These are phyloP conservation scores for Python bivittatus DNA, from an alignment of 2,113 vertebrate genomes.

Conservation along the genomic window DNA sequence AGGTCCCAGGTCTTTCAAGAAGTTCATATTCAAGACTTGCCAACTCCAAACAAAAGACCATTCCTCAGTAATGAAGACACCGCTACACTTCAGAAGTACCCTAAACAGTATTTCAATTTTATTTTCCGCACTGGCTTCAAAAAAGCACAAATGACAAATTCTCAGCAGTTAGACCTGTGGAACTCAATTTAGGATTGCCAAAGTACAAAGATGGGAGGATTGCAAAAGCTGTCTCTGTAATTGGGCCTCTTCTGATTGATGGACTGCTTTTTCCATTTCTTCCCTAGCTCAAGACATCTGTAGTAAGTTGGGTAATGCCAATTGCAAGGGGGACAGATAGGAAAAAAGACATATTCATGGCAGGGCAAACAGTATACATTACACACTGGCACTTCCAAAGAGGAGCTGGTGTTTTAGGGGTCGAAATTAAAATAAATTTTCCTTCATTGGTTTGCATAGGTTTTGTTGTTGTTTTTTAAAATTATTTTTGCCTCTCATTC, in stretches of 20 bases:
- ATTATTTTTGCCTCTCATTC: not conserved
- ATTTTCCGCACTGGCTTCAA: not conserved
- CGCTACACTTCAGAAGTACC: not conserved
- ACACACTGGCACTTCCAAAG: not conserved
- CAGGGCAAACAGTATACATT: no score
- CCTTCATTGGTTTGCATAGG: not conserved
- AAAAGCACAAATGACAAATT: not conserved
- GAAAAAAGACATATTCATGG: not conserved
- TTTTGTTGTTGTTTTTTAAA: not conserved
- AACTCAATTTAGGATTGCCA: not conserved
- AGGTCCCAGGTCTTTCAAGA: not conserved
- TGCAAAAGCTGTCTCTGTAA: not conserved
- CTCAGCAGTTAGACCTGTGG: not conserved
- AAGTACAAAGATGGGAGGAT: not conserved
- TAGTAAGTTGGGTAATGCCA: not conserved
- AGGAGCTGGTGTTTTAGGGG: not conserved
- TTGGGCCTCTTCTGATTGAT: not conserved
- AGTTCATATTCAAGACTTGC: not conserved
- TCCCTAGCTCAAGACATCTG: not conserved
- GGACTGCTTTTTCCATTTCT: not conserved
- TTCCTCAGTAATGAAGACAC: not conserved
- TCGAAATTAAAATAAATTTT: not conserved
- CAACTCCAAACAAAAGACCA: not conserved
- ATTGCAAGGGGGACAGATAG: not conserved
- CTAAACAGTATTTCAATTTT: constrained; percentile 3